These are phyloP conservation scores for Mizuhopecten yessoensis DNA, from an alignment of 1,140 invertebrate genomes.

Conservation along the genomic window DNA sequence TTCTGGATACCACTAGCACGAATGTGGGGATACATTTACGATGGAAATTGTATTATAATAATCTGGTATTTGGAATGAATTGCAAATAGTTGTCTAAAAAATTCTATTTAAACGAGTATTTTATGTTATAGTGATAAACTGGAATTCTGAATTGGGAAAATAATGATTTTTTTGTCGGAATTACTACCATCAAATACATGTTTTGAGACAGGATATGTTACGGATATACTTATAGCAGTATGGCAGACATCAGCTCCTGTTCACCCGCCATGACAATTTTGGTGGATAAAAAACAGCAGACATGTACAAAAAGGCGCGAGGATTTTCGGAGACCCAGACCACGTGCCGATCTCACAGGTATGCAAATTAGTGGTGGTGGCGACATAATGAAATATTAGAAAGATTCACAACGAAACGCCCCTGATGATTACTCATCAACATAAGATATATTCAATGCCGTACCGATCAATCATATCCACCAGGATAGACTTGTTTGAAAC, in stretches of 20 bases:
- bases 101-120: no score
- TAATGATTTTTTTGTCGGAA: no score
- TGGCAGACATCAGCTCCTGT: not conserved
- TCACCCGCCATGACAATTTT: not conserved
- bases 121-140: no score
- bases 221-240: not conserved
- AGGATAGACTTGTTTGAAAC: not conserved
- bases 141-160: no score
- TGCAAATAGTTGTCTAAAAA: no score
- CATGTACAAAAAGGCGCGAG: constrained; percentile 15
- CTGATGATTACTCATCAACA: constrained; percentile 17
- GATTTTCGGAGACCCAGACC: constrained; percentile 18
- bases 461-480: not conserved
- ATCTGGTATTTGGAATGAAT: not conserved
- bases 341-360: constrained; percentile 9
- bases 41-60: not conserved
- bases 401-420: not conserved
- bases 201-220: no score
- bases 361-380: constrained; percentile 22
- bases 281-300: not conserved
- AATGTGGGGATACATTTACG: not conserved
- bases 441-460: not conserved
- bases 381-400: not conserved
- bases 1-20: not conserved
- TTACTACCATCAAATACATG: not conserved